Base-by-base conservation (phyloP, 1,140 invertebrate species). In the Hyles vespertilio region DNA sequence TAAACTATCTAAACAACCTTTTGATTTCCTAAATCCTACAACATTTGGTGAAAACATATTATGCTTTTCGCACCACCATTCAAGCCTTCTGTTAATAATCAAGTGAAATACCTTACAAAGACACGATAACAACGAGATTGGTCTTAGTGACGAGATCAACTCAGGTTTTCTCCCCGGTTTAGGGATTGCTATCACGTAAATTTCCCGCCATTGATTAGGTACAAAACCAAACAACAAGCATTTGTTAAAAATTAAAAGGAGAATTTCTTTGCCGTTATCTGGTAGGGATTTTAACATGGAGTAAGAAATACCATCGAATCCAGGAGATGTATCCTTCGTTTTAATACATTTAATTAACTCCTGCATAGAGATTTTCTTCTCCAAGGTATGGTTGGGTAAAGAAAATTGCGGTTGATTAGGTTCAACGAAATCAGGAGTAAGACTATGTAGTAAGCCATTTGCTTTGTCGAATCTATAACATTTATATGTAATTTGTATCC, bases 41-140 rank as follows among this genome's bases (percentile, higher is more conserved):
- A n/a, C n/a, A n/a, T n/a, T n/a, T n/a, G n/a, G n/a, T n/a, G n/a
- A n/a, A n/a, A n/a, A n/a, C n/a, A n/a, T n/a, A n/a, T n/a, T n/a
- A n/a, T n/a, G n/a, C n/a, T n/a, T n/a, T n/a, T n/a, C n/a, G n/a
- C n/a, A n/a, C n/a, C n/a, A n/a, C 70, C 67, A 70, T 55, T 75
- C 65, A 3, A 75, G 7, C 1, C 70, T 44, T 53, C 61, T 72
- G 5, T 46, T 45, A 7, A 75, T 48, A 58, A 75, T 70, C 36
- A 57, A 56, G 52, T 71, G 66, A 57, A 76, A 60, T 61, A n/a
- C n/a, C 63, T 76, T 76, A 34, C 58, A 62, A 5, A 70, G 8
- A 57, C 71, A 77, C 7, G 71, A 67, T 7, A 74, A 67, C 3
- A 77, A 53, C 3, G 74, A 77, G 34, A 74, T 71, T 7, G 71